These are phyloP conservation scores for Lates calcarifer DNA, from an alignment of 2,113 vertebrate genomes.

Conservation along the genomic window DNA sequence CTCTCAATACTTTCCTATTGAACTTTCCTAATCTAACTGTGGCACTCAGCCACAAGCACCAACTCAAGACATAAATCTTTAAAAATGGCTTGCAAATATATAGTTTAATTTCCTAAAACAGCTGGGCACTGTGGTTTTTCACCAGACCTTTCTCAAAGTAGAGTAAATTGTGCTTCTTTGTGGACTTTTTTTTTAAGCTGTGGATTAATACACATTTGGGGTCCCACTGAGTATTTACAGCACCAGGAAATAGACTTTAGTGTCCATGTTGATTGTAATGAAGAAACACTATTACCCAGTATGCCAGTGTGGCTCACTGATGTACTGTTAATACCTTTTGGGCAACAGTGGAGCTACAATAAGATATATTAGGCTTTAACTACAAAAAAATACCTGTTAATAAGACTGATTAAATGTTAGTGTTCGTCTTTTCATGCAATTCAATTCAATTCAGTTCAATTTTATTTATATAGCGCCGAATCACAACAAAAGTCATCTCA, in stretches of 20 bases:
- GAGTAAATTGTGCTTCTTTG: not conserved
- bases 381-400: not conserved
- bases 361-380: not conserved
- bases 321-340: not conserved
- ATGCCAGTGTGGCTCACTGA: not conserved
- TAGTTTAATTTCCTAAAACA: not conserved
- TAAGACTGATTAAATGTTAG: not conserved
- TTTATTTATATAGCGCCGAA: too few relatives aligned
- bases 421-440: too few relatives aligned
- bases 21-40: not conserved
- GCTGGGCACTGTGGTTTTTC: not conserved
- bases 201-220: not conserved
- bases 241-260: not conserved
- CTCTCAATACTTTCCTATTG: not conserved
- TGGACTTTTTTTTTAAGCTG: conserved; percentile 1
- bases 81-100: not conserved
- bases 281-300: not conserved
- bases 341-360: not conserved
- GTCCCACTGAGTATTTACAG: not conserved
- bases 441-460: too few relatives aligned
- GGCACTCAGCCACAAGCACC: not conserved
- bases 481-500: too few relatives aligned
- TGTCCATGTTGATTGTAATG: not conserved
- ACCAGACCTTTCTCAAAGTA: not conserved
- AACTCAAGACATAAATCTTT: not conserved